Evolutionary conservation across 1,140 invertebrate genomes (phyloP).

Genomic region (Drosophila pruinosa): DNA sequence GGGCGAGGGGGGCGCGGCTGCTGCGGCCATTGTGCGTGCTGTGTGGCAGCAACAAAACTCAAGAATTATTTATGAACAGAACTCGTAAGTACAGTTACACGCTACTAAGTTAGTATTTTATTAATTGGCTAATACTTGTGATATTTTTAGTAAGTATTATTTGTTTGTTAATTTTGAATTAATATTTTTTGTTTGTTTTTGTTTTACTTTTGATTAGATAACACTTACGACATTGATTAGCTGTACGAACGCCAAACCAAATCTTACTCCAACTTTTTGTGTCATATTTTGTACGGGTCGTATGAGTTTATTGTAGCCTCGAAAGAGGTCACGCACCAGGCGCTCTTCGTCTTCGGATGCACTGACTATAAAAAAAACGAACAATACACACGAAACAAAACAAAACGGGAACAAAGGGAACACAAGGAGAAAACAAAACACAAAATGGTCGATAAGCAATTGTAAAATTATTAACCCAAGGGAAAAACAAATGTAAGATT

Average conservation of each 20-base stretch:
- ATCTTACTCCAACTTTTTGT: slow-evolving; percentile 97
- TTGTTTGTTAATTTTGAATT: slow-evolving; percentile 38
- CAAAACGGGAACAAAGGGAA: neutral
- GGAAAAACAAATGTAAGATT: neutral
- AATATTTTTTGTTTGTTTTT: slow-evolving; percentile 51
- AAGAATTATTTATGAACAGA: slow-evolving; percentile 70
- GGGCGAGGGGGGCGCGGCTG: slow-evolving; percentile 11
- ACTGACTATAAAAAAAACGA: slow-evolving; percentile 73
- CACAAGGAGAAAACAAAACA: neutral
- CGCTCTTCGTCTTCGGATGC: slow-evolving; percentile 95
- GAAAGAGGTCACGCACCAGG: slow-evolving; percentile 97
- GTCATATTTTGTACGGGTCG: slow-evolving; percentile 99
- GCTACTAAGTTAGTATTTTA: slow-evolving; percentile 67
- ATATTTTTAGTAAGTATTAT: slow-evolving; percentile 46
- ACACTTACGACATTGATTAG: slow-evolving; percentile 98
- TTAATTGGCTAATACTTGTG: slow-evolving; percentile 40
- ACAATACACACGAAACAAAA: slow-evolving; percentile 10
- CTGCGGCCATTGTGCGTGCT: slow-evolving; percentile 28
- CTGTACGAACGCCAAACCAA: slow-evolving; percentile 98
- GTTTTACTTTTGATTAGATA: slow-evolving; percentile 61
- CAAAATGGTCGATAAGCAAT: neutral
- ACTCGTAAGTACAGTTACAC: slow-evolving; percentile 75
- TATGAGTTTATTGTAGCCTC: slow-evolving; percentile 99
- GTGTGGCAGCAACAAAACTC: slow-evolving; percentile 71
- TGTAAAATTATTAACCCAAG: neutral